Evolutionary conservation across 2,888 invertebrate species (phyloP).

Genomic region (Sympetrum striolatum): DNA sequence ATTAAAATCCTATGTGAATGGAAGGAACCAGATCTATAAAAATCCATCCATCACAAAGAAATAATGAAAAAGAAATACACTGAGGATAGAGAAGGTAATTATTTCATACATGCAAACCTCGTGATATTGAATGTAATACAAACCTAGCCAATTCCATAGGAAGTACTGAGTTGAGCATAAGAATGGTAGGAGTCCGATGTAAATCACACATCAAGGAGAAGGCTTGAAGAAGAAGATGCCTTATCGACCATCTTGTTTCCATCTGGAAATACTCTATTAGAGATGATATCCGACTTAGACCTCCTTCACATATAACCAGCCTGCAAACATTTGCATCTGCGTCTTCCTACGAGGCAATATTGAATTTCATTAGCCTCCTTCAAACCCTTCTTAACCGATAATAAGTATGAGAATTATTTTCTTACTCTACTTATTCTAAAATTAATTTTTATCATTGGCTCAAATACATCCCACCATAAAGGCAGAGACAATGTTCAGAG

Average conservation of each 20-base stretch:
- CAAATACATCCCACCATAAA: not conserved
- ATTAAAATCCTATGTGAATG: too few relatives aligned
- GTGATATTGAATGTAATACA: not conserved
- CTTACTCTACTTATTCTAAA: too few relatives aligned
- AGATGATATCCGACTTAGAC: constrained; percentile 82
- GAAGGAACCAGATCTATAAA: too few relatives aligned
- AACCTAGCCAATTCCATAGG: constrained; percentile 88
- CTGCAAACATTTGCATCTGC: constrained; percentile 89
- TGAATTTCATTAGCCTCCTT: too few relatives aligned
- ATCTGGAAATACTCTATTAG: constrained; percentile 95
- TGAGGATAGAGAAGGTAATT: too few relatives aligned
- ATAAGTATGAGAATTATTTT: too few relatives aligned
- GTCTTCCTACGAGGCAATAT: constrained; percentile 72
- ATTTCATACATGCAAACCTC: too few relatives aligned
- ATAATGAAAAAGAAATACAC: too few relatives aligned
- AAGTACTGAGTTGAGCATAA: constrained; percentile 85
- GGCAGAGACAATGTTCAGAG: not conserved
- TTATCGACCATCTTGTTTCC: constrained; percentile 88
- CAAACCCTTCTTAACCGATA: too few relatives aligned
- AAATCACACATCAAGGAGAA: constrained; percentile 89
- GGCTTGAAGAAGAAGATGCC: constrained; percentile 81
- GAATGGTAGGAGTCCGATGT: constrained; percentile 79
- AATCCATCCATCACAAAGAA: too few relatives aligned
- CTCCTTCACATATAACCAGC: constrained; percentile 82
- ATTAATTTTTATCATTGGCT: too few relatives aligned